A percentile compares a stretch with the other conserved stretches of the same genome.
These are phyloP conservation scores for Drosophila arizonae DNA, from an alignment of 1,140 invertebrate species.

Conservation along the genomic window DNA sequence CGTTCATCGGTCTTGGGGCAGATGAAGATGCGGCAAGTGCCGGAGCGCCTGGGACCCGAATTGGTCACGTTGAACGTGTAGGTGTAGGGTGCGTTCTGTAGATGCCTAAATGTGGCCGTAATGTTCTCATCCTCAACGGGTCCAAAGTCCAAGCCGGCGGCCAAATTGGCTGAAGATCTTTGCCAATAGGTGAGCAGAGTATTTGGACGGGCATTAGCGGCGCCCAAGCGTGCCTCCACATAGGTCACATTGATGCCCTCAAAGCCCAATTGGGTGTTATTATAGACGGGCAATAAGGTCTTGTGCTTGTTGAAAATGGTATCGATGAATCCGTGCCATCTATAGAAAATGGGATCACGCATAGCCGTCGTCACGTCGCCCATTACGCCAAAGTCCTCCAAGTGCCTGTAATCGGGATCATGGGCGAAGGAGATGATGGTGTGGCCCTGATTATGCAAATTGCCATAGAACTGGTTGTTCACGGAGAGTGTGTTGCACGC, in stretches of 20 bases:
- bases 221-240: slow-evolving; percentile 78
- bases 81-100: slow-evolving; percentile 86
- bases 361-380: slow-evolving; percentile 87
- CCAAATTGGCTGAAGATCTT: slow-evolving; percentile 85
- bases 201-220: slow-evolving; percentile 74
- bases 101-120: slow-evolving; percentile 86
- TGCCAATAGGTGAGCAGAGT: slow-evolving; percentile 86
- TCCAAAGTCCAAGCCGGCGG: slow-evolving; percentile 85
- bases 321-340: slow-evolving; percentile 88
- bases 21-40: slow-evolving; percentile 86
- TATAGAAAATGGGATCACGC: slow-evolving; percentile 89
- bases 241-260: slow-evolving; percentile 82
- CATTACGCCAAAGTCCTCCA: slow-evolving; percentile 86
- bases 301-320: slow-evolving; percentile 87
- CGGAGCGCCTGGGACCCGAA: slow-evolving; percentile 61
- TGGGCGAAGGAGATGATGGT: slow-evolving; percentile 86
- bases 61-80: slow-evolving; percentile 84
- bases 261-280: slow-evolving; percentile 68
- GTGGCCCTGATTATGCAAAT: slow-evolving; percentile 87
- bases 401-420: slow-evolving; percentile 85
- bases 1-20: slow-evolving; percentile 85
- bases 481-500: slow-evolving; percentile 83
- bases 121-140: slow-evolving; percentile 83
- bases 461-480: slow-evolving; percentile 86
- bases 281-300: slow-evolving; percentile 86